These are phyloP conservation scores for Ovis aries DNA, from an alignment of 2,113 vertebrate species.

Conservation along the genomic window DNA sequence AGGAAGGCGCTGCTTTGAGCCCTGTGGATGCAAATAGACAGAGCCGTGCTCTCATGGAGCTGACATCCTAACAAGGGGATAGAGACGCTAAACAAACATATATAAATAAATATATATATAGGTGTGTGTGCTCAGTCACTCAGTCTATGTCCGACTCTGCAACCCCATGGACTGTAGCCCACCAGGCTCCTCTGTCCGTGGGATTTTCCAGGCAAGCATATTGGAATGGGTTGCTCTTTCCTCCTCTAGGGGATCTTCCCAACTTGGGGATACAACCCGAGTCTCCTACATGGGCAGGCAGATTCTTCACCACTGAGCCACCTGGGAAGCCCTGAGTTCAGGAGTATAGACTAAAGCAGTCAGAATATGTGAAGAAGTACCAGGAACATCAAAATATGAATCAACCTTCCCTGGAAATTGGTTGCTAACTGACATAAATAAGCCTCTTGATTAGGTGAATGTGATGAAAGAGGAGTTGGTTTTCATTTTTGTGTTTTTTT, in stretches of 20 bases:
- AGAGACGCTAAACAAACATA: background rate
- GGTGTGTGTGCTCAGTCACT: background rate
- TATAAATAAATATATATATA: accelerated
- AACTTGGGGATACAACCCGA: background rate
- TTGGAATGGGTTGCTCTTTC: background rate
- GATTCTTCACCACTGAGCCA: background rate
- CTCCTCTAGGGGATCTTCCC: background rate
- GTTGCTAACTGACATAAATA: background rate
- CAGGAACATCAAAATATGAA: background rate
- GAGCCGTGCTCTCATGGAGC: background rate
- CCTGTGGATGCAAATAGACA: background rate
- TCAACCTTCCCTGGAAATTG: background rate
- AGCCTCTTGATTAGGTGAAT: background rate
- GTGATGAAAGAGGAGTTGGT: background rate
- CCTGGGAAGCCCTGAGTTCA: background rate
- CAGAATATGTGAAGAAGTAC: background rate
- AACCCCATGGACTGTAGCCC: background rate
- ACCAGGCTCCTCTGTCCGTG: background rate
- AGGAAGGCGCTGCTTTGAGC: background rate
- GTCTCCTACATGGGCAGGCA: background rate
- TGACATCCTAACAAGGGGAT: background rate
- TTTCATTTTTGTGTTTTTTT: no score
- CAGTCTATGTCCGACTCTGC: background rate
- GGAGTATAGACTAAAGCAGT: background rate
- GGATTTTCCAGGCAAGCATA: background rate